Evolutionary conservation across 1,140 invertebrate genomes (phyloP), one percentile per base, ranked within the genome.

Genomic region (Cydia splendana): DNA sequence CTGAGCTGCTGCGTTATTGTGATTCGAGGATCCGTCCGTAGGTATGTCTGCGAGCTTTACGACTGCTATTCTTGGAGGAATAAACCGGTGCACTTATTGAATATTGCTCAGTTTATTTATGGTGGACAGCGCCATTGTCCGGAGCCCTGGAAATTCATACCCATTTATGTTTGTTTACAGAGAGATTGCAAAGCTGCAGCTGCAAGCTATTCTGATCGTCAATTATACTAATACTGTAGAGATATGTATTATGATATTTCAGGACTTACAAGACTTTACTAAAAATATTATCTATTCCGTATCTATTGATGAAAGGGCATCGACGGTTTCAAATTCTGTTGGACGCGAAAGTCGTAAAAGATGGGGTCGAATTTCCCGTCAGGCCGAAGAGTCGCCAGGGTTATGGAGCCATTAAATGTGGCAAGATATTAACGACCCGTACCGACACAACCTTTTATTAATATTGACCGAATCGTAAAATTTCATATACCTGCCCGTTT

Each of bases 1-100:
- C 87, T 91, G 90, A 93, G 91, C 86, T 90, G 87, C 84, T 86
- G 84, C 86, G 88, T 91, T 93, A 92, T 93, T 93, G 89, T 93
- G 91, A 93, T 93, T 93, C 91, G 91, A 93, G 90, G 91, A 93
- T 93, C 88, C 91, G 91, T 91, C 91, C 86, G 84, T 91, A 89
- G 89, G 89, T 91, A 91, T 91, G 91, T 93, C 91, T 91, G 88
- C 84, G 82, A 77, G 85, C 83, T 93, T 93, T 91, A 93, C 88
- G 91, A 93, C 88, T 78, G 83, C 90, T 93, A 93, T 93, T 93
- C 90, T 85, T 87, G 91, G 91, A 93, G 88, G 85, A 91, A 91
- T 92, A 91, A 93, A 90, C 87, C 82, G 79, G 83, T 82, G 82
- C 78, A 85, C 84, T 93, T 93, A 93, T 93, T 93, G 91, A 91